Base-by-base conservation (phyloP, 2,113 vertebrate species). In the Macrotus californicus region DNA sequence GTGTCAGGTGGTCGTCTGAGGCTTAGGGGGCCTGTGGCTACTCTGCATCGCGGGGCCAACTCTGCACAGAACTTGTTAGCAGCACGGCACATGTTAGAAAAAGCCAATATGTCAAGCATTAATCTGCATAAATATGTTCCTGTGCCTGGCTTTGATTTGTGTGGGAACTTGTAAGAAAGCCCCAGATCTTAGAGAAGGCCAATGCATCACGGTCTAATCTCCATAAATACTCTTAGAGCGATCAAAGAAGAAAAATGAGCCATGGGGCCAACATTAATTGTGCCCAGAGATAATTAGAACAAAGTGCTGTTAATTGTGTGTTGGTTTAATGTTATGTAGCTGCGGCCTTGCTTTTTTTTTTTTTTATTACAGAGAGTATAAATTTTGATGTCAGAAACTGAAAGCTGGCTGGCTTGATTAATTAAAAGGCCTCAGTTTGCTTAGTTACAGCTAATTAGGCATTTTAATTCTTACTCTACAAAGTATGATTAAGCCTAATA, bases 291-390 rank as follows among this genome's bases (percentile, higher is more conserved):
- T 98, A 98, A 98, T 98, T 98, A 98, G 96, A 98, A 96, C 86
- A 97, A 98, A 98, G 88, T 88, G 91, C 96, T 97, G 96, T 96
- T 98, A 98, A 98, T 98, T 98, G 88, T 96, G 83, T 98, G 95
- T 98, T 98, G 96, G 96, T 98, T 98, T 98, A 97, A 96, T 91
- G 95, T 94, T 96, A 89, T 76, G 59, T 97, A 92, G 87, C 95
- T 18, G 41, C 73, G 64, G 67, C 48, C 89, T 97, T 94, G 94
- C 77, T 95, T 97, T 89, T 76, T 96, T 97, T 89, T 76, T 29
- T 66, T n/a, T 67, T 67, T 67, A n/a, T 31, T 88, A 96, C 76
- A 18, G 52, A 46, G 79, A 79, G 29, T 95, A 96, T 96, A 97
- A 97, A 97, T 98, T 97, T 91, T 95, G 50, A 95, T 98, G 96